Base-by-base conservation (phyloP, 2,113 vertebrate genomes). In the Entomyzon cyanotis region DNA sequence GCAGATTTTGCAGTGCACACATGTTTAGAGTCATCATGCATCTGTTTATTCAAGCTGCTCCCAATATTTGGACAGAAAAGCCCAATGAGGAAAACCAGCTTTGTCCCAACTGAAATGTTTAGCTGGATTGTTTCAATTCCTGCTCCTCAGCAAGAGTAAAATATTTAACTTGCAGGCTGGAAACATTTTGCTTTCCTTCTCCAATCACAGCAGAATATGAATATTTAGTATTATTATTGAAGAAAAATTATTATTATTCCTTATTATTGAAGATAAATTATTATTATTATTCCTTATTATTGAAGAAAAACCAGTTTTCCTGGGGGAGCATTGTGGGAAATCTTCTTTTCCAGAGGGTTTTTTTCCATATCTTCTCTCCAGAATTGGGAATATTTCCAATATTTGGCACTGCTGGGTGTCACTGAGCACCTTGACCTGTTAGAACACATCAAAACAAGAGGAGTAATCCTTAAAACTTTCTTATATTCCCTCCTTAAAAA, bases 11-110 rank as follows among this genome's bases (percentile, higher is more conserved):
- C 39, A 39, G 39, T 39, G 39, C 39, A 39, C 39, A 28, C 73
- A 8, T 93, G 84, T 94, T 96, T 91, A 46, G 15, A 11, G 70
- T 90, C 89, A 82, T 94, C 89, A 90, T 93, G 64, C 93, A 94
- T 90, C 67, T 90, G 91, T 96, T 96, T 96, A 93, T 95, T 37
- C 35, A 77, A 92, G 87, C 84, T 4, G 65, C 84, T 91, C 83
- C 16, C 30, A 69, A 42, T 82, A 86, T 89, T 96, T 95, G 80
- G 87, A 82, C 74, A 82, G 87, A 30, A 22, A 46, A 94, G 68
- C 21, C 91, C 95, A 18, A 35, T 5, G 53, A 83, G 59, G 69
- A 96, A 75, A 89, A 35, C 62, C 91, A 68, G 77, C 76, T 95
- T 93, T 79, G n/a, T 92, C 93, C 93, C 80, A 63, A 15, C 74